These are phyloP conservation scores for Plectrocnemia conspersa DNA, from an alignment of 1,140 invertebrate species.

Conservation along the genomic window DNA sequence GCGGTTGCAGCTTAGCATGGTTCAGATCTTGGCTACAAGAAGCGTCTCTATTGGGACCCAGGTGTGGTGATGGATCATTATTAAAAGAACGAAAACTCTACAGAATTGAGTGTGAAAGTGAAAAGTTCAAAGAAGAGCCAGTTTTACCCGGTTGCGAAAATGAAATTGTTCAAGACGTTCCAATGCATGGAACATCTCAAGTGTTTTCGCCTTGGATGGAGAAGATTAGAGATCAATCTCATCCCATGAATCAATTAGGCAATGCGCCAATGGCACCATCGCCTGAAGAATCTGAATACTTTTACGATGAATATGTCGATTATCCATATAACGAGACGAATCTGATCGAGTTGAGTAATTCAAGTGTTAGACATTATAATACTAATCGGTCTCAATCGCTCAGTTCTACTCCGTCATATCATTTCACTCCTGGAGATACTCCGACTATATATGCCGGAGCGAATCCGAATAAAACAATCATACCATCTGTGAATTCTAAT, in stretches of 20 bases:
- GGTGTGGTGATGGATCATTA: constrained; percentile 69
- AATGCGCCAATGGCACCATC: constrained; percentile 49
- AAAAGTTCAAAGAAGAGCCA: constrained; percentile 51
- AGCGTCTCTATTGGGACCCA: constrained; percentile 63
- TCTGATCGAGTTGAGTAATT: constrained; percentile 42
- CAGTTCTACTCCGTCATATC: constrained; percentile 38
- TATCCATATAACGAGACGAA: constrained; percentile 60
- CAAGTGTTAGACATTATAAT: constrained; percentile 18
- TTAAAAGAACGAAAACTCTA: constrained; percentile 66
- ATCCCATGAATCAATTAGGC: constrained; percentile 29
- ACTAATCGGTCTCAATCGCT: constrained; percentile 15
- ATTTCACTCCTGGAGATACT: constrained; percentile 55
- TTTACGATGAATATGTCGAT: constrained; percentile 76
- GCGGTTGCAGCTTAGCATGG: constrained; percentile 76
- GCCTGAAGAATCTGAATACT: constrained; percentile 69
- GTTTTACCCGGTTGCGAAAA: constrained; percentile 60
- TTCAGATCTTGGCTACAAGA: constrained; percentile 75
- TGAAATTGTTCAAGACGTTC: constrained; percentile 52
- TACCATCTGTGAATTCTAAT: constrained; percentile 35
- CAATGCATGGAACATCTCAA: constrained; percentile 48
- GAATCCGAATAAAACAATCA: constrained; percentile 51
- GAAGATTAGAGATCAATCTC: constrained; percentile 48
- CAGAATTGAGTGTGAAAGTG: constrained; percentile 58
- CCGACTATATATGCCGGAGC: constrained; percentile 63
- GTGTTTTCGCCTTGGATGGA: constrained; percentile 51